Evolutionary conservation across 1,140 invertebrate genomes (phyloP), one percentile per base, ranked within the genome.

Genomic region (Mya arenaria): DNA sequence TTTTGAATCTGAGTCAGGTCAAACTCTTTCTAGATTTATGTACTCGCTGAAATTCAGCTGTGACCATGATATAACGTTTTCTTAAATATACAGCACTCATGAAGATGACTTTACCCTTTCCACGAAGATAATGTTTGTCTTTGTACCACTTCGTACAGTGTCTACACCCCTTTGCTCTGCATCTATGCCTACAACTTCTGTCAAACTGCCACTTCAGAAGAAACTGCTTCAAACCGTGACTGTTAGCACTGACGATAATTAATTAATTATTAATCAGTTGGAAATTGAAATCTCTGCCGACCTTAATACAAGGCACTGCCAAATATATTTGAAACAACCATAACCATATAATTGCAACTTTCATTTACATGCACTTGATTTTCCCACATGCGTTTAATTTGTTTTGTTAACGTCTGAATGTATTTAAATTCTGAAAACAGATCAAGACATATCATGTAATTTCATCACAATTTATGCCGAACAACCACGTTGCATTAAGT

Each of bases 11-110:
- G 6, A 36, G n/a, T 8, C 6, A 72, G 10, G 3, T 60, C 15
- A 74, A 74, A 41, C 5, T 74, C 8, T 41, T 74, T 25, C 72
- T 39, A 74, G 72, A 74, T 37, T 55, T 74, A 13, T 60, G 72
- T 28, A 74, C 72, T 28, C 6, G 72, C 4, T 74, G 72, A 36
- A 74, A 74, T 28, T 60, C 55, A 4, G 56, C 72, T 36, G 58
- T 39, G 10, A 58, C 60, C 10, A 74, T 74, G 72, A 37, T 62
- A 13, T 55, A 74, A 74, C 28, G 72, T 8, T 74, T 39, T 28
- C 36, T 74, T n/a, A 10, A 60, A 74, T 39, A 39, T 0, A 32
- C 0, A 72, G 48, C 6, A 19, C 58, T 6, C n/a, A 4, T 56
- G 69, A 72, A 6, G 52, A 72, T 15, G 69, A 56, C 32, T 36